Base-by-base conservation (phyloP, 2,797 vertebrate species). In the Sebastolobus altivelis region DNA sequence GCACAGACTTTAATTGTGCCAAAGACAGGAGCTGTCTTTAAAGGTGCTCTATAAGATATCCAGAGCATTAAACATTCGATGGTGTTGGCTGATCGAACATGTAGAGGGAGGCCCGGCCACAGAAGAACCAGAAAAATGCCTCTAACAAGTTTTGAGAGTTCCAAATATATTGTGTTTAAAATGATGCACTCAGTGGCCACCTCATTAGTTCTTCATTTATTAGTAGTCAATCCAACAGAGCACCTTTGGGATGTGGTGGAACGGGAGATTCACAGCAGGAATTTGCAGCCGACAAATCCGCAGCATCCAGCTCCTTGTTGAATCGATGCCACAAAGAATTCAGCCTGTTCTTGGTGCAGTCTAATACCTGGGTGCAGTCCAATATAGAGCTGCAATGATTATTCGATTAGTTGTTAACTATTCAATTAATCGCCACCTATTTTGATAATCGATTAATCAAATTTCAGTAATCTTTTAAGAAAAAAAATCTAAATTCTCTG, bases 171-270 rank as follows among this genome's bases (percentile, higher is more conserved):
- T 58, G 3, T 46, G 20, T 77, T 68, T 37, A 20, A 38, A 62
- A 1, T 31, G 7, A 67, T 9, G 22, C 20, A 25, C 27, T 61
- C 10, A 2, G 9, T 33, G 31, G 22, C 11, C 33, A 31, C 33
- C 54, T 61, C 5, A 71, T 60, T 25, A 14, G 31, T 22, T 65
- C 18, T 13, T 40, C n/a, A 22, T 63, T 40, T 38, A 35, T 16
- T 22, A 35, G 49, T 22, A 18, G 20, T 54, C 72, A 65, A 18
- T 40, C 66, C 66, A 60, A 1, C 22, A 20, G 43, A 65, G 60
- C 70, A 56, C 7, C 69, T 74, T 60, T 43, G 60, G 63, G 71
- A 69, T 35, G 40, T 27, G 72, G 4, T 65, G 65, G 63, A 65
- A 49, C 54, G n/a, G 29, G 31, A 43, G 61, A 37, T 33, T 49